A percentile compares a stretch with the other conserved stretches of the same genome.
Evolutionary conservation across 2,888 invertebrate genomes (phyloP).

Genomic region (Nomada ferruginata): DNA sequence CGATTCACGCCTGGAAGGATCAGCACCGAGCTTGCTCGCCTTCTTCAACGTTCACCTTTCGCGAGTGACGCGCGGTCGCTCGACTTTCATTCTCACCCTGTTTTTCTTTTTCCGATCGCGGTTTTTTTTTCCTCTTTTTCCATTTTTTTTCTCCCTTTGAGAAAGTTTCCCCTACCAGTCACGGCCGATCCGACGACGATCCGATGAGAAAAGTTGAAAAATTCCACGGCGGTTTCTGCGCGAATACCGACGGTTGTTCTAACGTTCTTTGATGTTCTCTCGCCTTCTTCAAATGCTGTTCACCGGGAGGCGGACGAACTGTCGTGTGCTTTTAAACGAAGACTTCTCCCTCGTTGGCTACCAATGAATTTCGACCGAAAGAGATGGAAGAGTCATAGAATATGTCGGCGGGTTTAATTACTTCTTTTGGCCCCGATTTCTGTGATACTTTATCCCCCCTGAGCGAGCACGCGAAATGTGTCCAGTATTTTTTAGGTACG

Average conservation of each 20-base stretch:
- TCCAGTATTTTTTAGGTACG: neutral
- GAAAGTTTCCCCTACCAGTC: conserved; percentile 20
- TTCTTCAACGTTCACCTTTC: conserved; percentile 1
- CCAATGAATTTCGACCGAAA: conserved; percentile 50
- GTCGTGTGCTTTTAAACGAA: conserved; percentile 42
- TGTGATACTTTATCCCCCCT: conserved; percentile 7
- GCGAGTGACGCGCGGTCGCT: conserved; percentile 1
- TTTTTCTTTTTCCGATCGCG: conserved; percentile 31
- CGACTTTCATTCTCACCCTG: neutral
- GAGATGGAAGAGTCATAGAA: conserved; percentile 33
- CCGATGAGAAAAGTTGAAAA: conserved; percentile 55
- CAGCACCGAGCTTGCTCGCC: conserved; percentile 14
- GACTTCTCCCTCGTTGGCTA: conserved; percentile 29
- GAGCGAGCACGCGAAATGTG: neutral
- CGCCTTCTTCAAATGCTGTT: conserved; percentile 45
- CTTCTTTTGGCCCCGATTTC: conserved; percentile 28
- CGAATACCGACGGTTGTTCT: conserved; percentile 43
- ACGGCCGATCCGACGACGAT: conserved; percentile 33
- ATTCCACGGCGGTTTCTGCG: conserved; percentile 43
- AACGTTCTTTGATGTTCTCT: conserved; percentile 52
- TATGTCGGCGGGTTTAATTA: conserved; percentile 36
- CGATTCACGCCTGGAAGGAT: conserved; percentile 69
- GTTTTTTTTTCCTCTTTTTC: conserved; percentile 2
- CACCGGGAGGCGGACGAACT: conserved; percentile 32
- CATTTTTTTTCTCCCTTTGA: neutral